Percentiles rank a stretch among this genome's conserved stretches.
Conservation (phyloP, 2,797 vertebrate species). For the Acanthis flammea region DNA sequence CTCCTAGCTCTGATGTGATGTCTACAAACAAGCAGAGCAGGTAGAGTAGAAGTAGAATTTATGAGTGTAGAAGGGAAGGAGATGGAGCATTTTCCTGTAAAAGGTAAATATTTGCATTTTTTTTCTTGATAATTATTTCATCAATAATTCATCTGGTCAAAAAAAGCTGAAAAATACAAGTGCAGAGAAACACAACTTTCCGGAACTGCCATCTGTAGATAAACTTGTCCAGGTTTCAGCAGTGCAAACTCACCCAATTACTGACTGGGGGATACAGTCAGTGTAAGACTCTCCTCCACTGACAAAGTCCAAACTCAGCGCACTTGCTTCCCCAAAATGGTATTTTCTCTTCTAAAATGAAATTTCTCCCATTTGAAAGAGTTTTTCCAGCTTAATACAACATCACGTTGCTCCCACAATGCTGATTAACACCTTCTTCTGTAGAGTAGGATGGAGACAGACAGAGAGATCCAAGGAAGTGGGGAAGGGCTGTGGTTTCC, state of each 20-base stretch:
- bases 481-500: neutral
- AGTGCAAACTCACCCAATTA: neutral
- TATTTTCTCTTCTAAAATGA: neutral
- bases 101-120: neutral
- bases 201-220: neutral
- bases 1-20: neutral
- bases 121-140: neutral
- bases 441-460: neutral
- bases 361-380: neutral
- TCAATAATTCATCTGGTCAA: neutral
- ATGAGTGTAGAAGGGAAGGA: neutral
- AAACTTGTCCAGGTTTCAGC: neutral
- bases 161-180: neutral
- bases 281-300: neutral
- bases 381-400: neutral
- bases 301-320: neutral
- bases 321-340: neutral
- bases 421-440: neutral
- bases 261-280: neutral
- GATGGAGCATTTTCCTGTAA: neutral
- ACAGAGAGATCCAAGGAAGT: neutral
- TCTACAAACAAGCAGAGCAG: neutral
- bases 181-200: neutral
- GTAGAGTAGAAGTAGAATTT: neutral
- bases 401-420: fast-evolving